Percentiles rank a stretch among this genome's conserved stretches.
Conservation (phyloP, 2,113 vertebrate genomes). For the Corythaeola cristata region DNA sequence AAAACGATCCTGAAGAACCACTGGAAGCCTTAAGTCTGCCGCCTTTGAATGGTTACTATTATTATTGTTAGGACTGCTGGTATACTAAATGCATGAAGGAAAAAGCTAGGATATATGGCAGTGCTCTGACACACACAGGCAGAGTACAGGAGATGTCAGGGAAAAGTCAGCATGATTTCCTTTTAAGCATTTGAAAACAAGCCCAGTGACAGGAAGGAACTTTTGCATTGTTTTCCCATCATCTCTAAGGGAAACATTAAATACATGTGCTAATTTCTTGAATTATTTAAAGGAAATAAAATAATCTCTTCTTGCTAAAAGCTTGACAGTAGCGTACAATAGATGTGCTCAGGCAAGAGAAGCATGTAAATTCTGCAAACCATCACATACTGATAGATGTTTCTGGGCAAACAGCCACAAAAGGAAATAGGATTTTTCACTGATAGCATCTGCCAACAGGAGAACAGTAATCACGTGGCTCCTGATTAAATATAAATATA, state of each 20-base stretch:
- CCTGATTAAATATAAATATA: conserved; percentile 35
- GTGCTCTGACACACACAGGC: neutral
- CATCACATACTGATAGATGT: conserved; percentile 6
- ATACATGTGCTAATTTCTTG: neutral
- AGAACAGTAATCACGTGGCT: neutral
- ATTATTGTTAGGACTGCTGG: neutral
- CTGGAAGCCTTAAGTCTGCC: neutral
- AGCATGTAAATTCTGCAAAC: conserved; percentile 24
- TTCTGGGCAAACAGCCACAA: conserved; percentile 59
- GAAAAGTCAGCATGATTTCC: neutral
- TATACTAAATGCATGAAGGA: neutral
- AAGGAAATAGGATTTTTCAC: conserved; percentile 54
- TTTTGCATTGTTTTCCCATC: neutral
- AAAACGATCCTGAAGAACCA: neutral
- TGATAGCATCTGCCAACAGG: conserved; percentile 31
- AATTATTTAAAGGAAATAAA: conserved; percentile 52
- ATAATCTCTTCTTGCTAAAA: conserved; percentile 17
- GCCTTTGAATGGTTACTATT: neutral
- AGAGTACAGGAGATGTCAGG: neutral
- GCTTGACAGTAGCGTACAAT: conserved; percentile 12
- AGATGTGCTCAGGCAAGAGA: neutral
- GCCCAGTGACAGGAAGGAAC: neutral
- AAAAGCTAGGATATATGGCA: neutral
- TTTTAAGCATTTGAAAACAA: neutral
- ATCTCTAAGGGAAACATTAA: conserved; percentile 17